phyloP scores from a whole-genome alignment of 1,140 invertebrate species.

The Apis laboriosa region DNA sequence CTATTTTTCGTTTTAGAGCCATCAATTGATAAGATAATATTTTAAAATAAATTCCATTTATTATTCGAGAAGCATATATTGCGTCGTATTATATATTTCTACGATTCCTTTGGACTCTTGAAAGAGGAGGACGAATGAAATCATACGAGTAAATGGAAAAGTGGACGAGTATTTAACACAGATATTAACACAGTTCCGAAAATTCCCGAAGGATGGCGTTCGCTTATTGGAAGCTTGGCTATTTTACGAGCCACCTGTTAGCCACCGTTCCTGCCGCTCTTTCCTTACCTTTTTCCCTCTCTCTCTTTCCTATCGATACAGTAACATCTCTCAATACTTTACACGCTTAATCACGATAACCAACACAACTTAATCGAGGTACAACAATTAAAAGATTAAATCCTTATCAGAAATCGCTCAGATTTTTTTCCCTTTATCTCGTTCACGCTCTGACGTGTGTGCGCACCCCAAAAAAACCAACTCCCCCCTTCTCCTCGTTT shows the following conservation, averaged over 20 bases:
- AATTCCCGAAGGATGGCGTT: slow-evolving; percentile 35
- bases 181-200: slow-evolving; percentile 5
- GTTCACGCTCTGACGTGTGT: too few species aligned
- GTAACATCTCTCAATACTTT: background rate
- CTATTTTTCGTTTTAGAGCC: too few species aligned
- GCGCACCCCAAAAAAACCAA: background rate
- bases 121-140: background rate
- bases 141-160: background rate
- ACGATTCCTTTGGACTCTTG: background rate
- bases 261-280: slow-evolving; percentile 27
- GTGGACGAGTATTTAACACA: slow-evolving; percentile 31
- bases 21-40: background rate
- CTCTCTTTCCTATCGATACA: background rate
- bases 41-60: too few species aligned
- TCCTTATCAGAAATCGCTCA: too few species aligned
- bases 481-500: too few species aligned
- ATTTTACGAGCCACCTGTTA: slow-evolving; percentile 69
- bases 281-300: slow-evolving; percentile 7
- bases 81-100: too few species aligned
- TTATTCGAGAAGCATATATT: background rate
- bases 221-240: slow-evolving; percentile 53
- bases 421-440: too few species aligned
- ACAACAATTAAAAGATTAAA: too few species aligned
- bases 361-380: too few species aligned
- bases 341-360: too few species aligned